Conservation (phyloP, 2,113 vertebrate species). For the Phalacrocorax brasilianus region DNA sequence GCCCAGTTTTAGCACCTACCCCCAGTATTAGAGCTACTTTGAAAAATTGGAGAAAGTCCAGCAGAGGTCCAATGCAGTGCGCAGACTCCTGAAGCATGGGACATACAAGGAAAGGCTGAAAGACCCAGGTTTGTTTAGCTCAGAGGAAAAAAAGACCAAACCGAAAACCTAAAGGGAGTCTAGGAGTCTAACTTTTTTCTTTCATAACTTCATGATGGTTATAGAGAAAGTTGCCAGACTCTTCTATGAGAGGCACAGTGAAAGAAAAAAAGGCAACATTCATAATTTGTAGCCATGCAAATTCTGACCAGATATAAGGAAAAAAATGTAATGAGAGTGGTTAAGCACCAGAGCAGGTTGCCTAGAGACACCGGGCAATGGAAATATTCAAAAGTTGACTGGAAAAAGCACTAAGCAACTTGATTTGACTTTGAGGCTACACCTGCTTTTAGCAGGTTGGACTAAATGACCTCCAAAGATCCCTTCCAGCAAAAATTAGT, state of each 20-base stretch:
- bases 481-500: neutral
- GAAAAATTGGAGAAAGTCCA: neutral
- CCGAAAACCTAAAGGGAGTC: neutral
- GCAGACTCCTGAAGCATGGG: neutral
- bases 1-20: neutral
- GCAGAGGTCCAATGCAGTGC: neutral
- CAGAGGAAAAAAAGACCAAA: neutral
- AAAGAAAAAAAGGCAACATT: neutral
- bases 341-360: neutral
- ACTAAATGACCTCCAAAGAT: neutral
- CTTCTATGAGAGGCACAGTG: neutral
- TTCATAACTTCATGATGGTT: neutral
- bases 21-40: neutral
- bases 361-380: neutral
- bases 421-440: neutral
- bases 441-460: neutral
- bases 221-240: neutral
- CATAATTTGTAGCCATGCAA: neutral
- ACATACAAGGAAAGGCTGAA: neutral
- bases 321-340: neutral
- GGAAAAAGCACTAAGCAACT: neutral
- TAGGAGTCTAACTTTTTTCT: neutral
- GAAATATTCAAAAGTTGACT: neutral
- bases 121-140: neutral
- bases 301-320: neutral